Conservation (phyloP, 2,113 vertebrate species). For the Plectropomus leopardus region DNA sequence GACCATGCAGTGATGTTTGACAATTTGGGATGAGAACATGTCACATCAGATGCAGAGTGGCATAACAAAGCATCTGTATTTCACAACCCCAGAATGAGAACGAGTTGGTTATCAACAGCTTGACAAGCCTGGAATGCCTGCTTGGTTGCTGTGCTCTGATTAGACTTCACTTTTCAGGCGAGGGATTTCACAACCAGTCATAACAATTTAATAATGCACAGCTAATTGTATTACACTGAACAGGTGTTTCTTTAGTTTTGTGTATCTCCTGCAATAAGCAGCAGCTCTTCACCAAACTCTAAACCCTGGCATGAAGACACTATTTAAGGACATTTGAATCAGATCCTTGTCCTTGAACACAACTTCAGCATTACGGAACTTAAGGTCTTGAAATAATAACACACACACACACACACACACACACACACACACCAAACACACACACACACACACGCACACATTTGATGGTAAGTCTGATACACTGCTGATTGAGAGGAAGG, state of each 20-base stretch:
- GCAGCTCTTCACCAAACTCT: neutral
- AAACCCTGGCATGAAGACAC: neutral
- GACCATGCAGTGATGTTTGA: too few species aligned
- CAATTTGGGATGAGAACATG: too few species aligned
- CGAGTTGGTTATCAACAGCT: neutral
- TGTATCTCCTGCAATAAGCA: neutral
- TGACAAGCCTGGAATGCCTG: neutral
- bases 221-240: neutral
- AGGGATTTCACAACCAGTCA: neutral
- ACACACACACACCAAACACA: too few species aligned
- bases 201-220: neutral
- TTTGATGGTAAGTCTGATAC: conserved; percentile 1
- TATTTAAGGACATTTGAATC: neutral
- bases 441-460: neutral
- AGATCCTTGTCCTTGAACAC: neutral
- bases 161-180: neutral
- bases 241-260: neutral
- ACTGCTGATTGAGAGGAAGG: conserved; percentile 32
- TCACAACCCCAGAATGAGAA: too few species aligned
- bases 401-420: too few species aligned
- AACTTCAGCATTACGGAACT: neutral
- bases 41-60: too few species aligned
- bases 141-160: neutral
- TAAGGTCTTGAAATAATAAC: neutral
- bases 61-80: too few species aligned